Evolutionary conservation across 2,113 vertebrate species (phyloP).

Genomic region (Microtus pennsylvanicus): DNA sequence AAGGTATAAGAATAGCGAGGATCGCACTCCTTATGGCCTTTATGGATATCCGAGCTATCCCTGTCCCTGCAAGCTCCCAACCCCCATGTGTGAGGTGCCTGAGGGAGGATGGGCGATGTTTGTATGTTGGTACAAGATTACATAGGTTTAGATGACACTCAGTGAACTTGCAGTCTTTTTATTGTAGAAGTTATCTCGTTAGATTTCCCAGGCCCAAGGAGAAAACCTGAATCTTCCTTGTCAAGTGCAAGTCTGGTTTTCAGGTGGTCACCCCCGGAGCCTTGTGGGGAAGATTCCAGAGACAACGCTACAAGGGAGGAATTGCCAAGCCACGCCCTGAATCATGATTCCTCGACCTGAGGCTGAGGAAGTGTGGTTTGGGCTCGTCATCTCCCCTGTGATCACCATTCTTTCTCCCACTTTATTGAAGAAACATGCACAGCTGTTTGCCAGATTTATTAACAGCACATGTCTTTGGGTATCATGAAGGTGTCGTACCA

Average conservation of each 20-base stretch:
- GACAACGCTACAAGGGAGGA: accelerated
- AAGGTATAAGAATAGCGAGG: not conserved
- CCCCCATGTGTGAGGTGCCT: not conserved
- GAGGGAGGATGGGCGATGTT: not conserved
- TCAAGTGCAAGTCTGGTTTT: not conserved
- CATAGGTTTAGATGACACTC: too few relatives aligned
- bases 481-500: not conserved
- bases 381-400: not conserved
- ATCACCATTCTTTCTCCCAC: too few relatives aligned
- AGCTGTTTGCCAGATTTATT: accelerated
- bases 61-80: not conserved
- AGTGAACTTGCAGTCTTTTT: not conserved
- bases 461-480: too few relatives aligned
- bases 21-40: not conserved
- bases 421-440: not conserved
- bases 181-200: not conserved
- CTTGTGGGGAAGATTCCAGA: not conserved
- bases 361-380: not conserved
- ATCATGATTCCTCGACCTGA: not conserved
- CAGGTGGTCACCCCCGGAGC: not conserved
- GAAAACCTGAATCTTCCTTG: not conserved
- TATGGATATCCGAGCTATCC: not conserved
- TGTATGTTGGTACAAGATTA: too few relatives aligned
- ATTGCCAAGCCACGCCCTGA: not conserved
- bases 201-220: not conserved